Evolutionary conservation across 2,113 vertebrate genomes (phyloP).

Genomic region (Zonotrichia leucophrys): DNA sequence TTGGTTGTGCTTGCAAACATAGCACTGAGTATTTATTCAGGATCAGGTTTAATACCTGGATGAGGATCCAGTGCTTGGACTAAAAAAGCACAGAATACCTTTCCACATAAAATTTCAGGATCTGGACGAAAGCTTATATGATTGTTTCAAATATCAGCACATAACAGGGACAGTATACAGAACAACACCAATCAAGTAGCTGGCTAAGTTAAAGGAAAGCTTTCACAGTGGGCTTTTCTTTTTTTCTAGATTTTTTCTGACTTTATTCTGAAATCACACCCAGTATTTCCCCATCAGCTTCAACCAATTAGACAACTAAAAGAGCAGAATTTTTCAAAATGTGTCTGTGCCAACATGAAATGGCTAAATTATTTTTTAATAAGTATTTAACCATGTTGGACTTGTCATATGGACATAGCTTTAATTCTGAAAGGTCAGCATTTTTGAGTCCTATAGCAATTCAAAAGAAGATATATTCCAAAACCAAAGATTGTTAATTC

Average conservation of each 20-base stretch:
- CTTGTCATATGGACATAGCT: neutral
- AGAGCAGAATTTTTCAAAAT: neutral
- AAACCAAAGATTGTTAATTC: neutral
- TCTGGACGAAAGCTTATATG: neutral
- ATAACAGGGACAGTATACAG: neutral
- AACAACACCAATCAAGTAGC: neutral
- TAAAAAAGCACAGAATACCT: neutral
- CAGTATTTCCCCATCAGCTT: neutral
- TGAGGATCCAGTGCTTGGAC: neutral
- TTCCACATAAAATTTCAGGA: neutral
- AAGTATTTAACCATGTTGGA: neutral
- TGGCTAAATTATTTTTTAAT: neutral
- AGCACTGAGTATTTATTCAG: neutral
- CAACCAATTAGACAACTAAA: neutral
- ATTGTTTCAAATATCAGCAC: neutral
- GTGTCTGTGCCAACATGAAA: neutral
- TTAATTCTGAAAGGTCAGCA: neutral
- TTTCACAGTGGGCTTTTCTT: neutral
- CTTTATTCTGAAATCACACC: neutral
- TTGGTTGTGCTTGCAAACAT: neutral
- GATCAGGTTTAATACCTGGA: neutral
- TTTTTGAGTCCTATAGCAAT: neutral
- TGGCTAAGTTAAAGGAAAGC: neutral
- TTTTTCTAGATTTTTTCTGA: neutral
- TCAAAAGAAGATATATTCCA: neutral